phyloP scores from a whole-genome alignment of 2,113 vertebrate species.

The Cyprinodon brontotheroides region DNA sequence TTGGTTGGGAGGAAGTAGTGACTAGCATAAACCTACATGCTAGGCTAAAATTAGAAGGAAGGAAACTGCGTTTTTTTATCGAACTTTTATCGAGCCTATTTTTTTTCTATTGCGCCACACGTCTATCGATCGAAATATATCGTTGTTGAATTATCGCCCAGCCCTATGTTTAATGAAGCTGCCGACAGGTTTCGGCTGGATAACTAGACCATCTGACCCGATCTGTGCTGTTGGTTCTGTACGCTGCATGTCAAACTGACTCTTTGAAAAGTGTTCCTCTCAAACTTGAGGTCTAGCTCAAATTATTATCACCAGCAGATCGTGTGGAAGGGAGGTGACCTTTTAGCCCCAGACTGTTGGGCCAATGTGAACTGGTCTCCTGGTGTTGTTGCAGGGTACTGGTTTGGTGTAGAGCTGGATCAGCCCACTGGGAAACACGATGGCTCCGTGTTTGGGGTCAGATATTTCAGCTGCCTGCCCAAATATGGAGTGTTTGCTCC shows the following conservation, averaged over 20 bases:
- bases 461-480: constrained; percentile 89
- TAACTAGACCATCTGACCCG: too few species aligned
- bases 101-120: too few species aligned
- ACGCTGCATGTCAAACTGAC: background rate
- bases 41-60: too few species aligned
- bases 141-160: too few species aligned
- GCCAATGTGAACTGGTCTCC: background rate
- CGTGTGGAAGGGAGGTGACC: background rate
- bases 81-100: too few species aligned
- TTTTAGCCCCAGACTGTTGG: background rate
- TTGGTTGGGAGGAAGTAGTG: too few species aligned
- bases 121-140: too few species aligned
- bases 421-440: constrained; percentile 90
- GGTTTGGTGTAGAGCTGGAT: constrained; percentile 91
- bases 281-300: background rate
- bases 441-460: constrained; percentile 90
- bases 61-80: too few species aligned
- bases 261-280: background rate
- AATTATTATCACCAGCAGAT: background rate
- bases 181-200: too few species aligned
- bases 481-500: constrained; percentile 92
- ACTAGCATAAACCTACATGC: too few species aligned
- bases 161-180: too few species aligned
- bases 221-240: background rate
- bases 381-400: constrained; percentile 81